Percentiles rank a stretch among this genome's conserved stretches.
phyloP scores from a whole-genome alignment of 2,113 vertebrate species.

The Tenebrosternarchus preto region DNA sequence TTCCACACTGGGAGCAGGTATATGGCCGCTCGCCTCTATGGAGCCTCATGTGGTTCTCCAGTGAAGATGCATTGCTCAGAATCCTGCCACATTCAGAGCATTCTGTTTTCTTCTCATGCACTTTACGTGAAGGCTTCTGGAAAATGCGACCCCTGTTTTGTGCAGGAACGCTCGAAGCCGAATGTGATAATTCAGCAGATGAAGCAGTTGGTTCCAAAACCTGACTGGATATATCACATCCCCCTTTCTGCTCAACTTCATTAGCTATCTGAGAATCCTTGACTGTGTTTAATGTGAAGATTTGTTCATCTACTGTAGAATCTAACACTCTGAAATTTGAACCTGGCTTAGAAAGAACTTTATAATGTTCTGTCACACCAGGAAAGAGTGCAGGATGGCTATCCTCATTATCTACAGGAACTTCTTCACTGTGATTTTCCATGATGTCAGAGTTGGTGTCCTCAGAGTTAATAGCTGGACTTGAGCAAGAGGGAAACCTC shows the following conservation, averaged over 20 bases:
- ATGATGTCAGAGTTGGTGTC: constrained; percentile 11
- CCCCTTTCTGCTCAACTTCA: constrained; percentile 15
- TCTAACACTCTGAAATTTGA: constrained; percentile 14
- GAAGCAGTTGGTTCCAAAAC: constrained; percentile 21
- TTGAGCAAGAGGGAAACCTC: constrained; percentile 38
- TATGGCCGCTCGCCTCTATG: constrained; percentile 65
- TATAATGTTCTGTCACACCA: constrained; percentile 38
- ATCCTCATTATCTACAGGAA: constrained; percentile 19
- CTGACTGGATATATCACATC: constrained; percentile 14
- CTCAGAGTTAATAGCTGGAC: neutral
- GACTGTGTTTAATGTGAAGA: neutral
- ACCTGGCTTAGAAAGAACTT: constrained; percentile 32
- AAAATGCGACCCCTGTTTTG: neutral
- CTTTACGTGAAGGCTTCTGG: constrained; percentile 18
- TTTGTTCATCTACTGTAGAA: constrained; percentile 18
- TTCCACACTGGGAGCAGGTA: constrained; percentile 68
- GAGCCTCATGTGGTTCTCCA: constrained; percentile 70
- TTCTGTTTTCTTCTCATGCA: constrained; percentile 59
- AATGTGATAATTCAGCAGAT: neutral
- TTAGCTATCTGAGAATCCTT: constrained; percentile 2
- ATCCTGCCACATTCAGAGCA: constrained; percentile 71
- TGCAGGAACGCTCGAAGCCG: neutral
- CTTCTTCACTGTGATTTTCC: constrained; percentile 24
- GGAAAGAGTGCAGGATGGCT: constrained; percentile 6
- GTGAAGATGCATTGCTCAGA: constrained; percentile 64